phyloP scores from a whole-genome alignment of 2,888 invertebrate species.

The Meta bourneti region DNA sequence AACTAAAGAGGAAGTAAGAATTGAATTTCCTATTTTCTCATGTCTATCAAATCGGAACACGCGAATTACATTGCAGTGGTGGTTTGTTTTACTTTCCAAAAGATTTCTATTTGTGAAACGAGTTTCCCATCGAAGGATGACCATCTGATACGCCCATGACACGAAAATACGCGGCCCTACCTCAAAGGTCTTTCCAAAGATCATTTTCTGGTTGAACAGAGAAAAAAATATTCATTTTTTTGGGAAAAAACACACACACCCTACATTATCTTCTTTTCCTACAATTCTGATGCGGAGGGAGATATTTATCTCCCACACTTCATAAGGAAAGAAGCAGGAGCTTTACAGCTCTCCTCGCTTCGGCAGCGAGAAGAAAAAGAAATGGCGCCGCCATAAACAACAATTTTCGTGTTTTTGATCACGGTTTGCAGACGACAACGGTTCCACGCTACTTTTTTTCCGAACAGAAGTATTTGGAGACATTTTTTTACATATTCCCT shows the following conservation, averaged over 20 bases:
- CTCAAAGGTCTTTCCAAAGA: conserved; percentile 24
- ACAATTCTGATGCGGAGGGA: conserved; percentile 18
- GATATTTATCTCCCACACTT: conserved; percentile 30
- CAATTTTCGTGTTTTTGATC: conserved; percentile 62
- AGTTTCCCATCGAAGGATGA: conserved; percentile 8
- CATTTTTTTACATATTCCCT: background rate
- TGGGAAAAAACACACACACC: conserved; percentile 2
- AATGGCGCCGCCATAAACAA: conserved; percentile 68
- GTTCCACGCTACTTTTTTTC: conserved; percentile 21
- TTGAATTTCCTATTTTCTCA: too few species aligned
- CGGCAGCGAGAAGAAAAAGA: conserved; percentile 19
- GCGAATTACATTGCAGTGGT: too few species aligned
- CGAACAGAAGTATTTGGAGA: background rate
- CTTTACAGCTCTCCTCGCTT: conserved; percentile 59
- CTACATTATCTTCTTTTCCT: conserved; percentile 6
- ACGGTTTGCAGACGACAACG: conserved; percentile 26
- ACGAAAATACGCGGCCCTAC: background rate
- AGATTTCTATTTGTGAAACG: background rate
- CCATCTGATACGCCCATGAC: background rate
- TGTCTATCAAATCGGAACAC: too few species aligned
- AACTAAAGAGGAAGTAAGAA: too few species aligned
- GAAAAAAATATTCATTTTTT: conserved; percentile 47
- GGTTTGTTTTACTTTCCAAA: background rate
- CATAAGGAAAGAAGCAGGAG: conserved; percentile 27
- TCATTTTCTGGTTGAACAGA: conserved; percentile 56